phyloP scores from a whole-genome alignment of 2,797 vertebrate genomes.

The Lycodopsis pacificus region DNA sequence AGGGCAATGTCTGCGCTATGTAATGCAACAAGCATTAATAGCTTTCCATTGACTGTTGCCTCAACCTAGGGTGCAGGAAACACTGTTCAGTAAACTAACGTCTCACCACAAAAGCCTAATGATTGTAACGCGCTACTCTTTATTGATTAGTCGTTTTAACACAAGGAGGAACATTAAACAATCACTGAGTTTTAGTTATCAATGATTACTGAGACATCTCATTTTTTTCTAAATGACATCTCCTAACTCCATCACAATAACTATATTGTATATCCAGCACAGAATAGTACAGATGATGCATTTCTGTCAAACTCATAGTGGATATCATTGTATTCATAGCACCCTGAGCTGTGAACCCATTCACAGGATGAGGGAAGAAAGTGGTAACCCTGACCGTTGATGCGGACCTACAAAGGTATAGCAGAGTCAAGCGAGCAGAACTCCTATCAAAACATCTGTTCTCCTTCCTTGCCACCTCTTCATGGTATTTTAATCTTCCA shows the following conservation, averaged over 20 bases:
- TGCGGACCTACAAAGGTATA: not conserved
- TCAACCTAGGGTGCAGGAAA: not conserved
- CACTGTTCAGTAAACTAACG: not conserved
- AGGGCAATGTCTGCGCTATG: not conserved
- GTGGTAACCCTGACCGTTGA: not conserved
- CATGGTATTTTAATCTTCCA: constrained; percentile 58
- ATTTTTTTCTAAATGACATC: too few relatives aligned
- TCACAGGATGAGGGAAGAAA: not conserved
- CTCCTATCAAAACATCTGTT: constrained; percentile 50
- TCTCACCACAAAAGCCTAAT: not conserved
- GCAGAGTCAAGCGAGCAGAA: constrained; percentile 28
- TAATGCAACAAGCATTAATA: not conserved
- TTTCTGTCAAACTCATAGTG: not conserved
- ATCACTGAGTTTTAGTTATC: not conserved
- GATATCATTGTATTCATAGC: not conserved
- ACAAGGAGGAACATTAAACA: not conserved
- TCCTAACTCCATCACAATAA: not conserved
- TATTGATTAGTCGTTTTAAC: not conserved
- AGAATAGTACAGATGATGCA: not conserved
- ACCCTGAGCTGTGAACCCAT: not conserved
- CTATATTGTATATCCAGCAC: not conserved
- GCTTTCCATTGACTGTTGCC: not conserved
- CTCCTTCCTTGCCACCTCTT: constrained; percentile 3
- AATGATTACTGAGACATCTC: not conserved
- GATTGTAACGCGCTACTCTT: not conserved